These are phyloP conservation scores for Anhinga rufa DNA, from an alignment of 2,113 vertebrate species.

Conservation along the genomic window DNA sequence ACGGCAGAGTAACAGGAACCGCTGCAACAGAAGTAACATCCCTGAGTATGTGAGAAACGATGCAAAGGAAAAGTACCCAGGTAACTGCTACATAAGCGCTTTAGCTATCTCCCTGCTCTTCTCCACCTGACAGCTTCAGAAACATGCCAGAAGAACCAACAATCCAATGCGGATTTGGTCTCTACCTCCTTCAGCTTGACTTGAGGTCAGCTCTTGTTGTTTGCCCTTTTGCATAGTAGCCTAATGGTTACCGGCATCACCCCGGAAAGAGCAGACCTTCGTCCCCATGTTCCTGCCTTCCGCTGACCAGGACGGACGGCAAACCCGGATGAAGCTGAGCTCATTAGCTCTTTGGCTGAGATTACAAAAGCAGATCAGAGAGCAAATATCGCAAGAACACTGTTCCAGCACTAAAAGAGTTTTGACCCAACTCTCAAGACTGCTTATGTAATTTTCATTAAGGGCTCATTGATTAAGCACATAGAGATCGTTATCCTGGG, in stretches of 20 bases:
- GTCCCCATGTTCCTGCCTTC: background rate
- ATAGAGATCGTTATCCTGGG: background rate
- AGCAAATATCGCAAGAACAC: background rate
- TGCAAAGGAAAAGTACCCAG: background rate
- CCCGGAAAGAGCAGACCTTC: background rate
- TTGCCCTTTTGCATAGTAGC: background rate
- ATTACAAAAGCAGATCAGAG: background rate
- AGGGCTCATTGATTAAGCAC: background rate
- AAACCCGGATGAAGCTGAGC: background rate
- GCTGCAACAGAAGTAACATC: background rate
- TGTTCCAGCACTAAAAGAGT: background rate
- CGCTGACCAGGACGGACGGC: background rate
- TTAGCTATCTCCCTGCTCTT: background rate
- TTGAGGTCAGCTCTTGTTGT: background rate
- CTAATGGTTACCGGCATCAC: background rate
- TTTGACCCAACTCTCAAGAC: background rate
- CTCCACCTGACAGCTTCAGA: background rate
- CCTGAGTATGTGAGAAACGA: background rate
- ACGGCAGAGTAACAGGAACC: background rate
- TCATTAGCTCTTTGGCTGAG: background rate
- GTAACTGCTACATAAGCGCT: background rate
- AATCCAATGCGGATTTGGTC: background rate
- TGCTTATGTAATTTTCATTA: background rate
- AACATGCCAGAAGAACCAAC: background rate
- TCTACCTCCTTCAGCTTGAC: background rate